A percentile compares a stretch with the other conserved stretches of the same genome.
phyloP scores from a whole-genome alignment of 2,113 vertebrate species.

The Chunga burmeisteri region DNA sequence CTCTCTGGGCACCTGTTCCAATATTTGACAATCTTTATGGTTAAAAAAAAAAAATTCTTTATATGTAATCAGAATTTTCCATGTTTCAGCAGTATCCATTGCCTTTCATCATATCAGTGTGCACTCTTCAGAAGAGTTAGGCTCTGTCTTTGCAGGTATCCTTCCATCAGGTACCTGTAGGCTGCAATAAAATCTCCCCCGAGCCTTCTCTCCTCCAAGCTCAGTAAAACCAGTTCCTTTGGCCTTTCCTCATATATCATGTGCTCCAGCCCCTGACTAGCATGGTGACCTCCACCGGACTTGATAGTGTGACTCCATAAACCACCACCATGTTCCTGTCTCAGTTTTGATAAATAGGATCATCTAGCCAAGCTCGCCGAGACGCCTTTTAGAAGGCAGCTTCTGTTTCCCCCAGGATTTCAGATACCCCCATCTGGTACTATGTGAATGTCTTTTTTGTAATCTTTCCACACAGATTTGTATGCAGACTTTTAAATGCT shows the following conservation, averaged over 20 bases:
- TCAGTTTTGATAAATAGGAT: neutral
- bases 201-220: neutral
- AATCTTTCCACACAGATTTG: neutral
- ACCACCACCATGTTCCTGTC: neutral
- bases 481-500: neutral
- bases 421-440: neutral
- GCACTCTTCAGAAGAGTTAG: neutral
- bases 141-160: neutral
- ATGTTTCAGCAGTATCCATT: neutral
- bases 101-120: rapidly evolving
- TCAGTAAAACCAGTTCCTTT: neutral
- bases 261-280: neutral
- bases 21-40: neutral
- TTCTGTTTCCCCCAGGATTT: neutral
- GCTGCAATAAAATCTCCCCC: neutral
- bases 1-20: neutral
- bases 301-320: neutral
- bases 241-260: neutral
- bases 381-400: neutral
- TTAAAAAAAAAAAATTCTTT: neutral
- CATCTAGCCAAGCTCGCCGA: neutral
- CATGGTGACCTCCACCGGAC: neutral
- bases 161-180: neutral
- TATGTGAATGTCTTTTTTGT: neutral
- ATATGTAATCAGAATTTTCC: neutral